Conservation (phyloP, 2,888 invertebrate species). For the Pimpla rufipes region DNA sequence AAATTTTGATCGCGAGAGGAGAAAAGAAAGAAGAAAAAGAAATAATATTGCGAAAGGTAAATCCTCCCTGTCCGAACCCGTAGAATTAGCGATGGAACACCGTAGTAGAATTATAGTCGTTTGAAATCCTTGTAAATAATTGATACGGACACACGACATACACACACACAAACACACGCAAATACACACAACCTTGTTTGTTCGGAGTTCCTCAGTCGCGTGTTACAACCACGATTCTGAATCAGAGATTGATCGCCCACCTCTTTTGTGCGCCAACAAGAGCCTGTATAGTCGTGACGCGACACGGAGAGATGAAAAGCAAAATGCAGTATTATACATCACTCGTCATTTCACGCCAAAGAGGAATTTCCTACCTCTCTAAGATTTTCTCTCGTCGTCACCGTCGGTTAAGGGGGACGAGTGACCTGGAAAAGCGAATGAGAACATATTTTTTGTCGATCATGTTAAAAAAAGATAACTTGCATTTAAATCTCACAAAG, state of each 20-base stretch:
- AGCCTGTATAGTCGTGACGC: conserved; percentile 74
- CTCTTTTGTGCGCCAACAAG: conserved; percentile 84
- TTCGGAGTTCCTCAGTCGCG: conserved; percentile 48
- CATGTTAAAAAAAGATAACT: too few species aligned
- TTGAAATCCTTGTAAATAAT: conserved; percentile 61
- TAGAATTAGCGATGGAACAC: conserved; percentile 52
- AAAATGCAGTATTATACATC: conserved; percentile 31
- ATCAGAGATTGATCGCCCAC: conserved; percentile 78
- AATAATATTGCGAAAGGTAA: conserved; percentile 32
- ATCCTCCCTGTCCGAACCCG: conserved; percentile 65
- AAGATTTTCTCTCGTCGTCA: conserved; percentile 37
- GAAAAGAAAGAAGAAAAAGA: conserved; percentile 11
- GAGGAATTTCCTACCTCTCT: conserved; percentile 17
- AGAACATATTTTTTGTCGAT: too few species aligned
- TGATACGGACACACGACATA: conserved; percentile 5
- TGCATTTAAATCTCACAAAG: too few species aligned
- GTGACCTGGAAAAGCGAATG: too few species aligned
- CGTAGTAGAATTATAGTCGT: conserved; percentile 41
- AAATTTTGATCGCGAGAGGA: conserved; percentile 42
- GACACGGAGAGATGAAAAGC: conserved; percentile 69
- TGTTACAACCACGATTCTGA: conserved; percentile 37
- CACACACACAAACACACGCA: neutral
- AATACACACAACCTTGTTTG: conserved; percentile 25
- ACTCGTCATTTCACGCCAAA: conserved; percentile 18
- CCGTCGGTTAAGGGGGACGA: conserved; percentile 10